Percentiles rank a stretch among this genome's conserved stretches.
Conservation (phyloP, 2,888 invertebrate species). For the Philereme transversata region DNA sequence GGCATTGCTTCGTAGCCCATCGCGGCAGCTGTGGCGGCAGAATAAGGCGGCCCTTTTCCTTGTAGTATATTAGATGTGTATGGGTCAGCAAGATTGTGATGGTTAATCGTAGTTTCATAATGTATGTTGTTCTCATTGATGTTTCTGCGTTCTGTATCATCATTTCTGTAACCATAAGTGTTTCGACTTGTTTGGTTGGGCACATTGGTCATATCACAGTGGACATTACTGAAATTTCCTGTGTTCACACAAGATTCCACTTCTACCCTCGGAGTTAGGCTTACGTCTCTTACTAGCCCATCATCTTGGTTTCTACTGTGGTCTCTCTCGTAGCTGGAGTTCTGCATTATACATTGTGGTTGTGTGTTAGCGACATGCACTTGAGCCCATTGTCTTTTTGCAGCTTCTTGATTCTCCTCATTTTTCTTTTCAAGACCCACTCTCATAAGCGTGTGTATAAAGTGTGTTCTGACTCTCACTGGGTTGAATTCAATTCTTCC, state of each 20-base stretch:
- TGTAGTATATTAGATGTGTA: constrained; percentile 75
- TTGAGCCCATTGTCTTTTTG: constrained; percentile 77
- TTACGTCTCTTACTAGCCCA: constrained; percentile 80
- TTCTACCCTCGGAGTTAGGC: constrained; percentile 81
- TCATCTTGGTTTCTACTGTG: constrained; percentile 67
- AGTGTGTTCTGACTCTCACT: constrained; percentile 96
- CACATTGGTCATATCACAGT: constrained; percentile 83
- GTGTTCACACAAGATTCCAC: constrained; percentile 86
- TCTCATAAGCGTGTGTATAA: constrained; percentile 98
- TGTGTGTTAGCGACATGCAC: constrained; percentile 60
- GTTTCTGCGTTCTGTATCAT: constrained; percentile 73
- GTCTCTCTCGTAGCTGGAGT: constrained; percentile 67
- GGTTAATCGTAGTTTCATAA: constrained; percentile 72
- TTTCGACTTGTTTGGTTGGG: constrained; percentile 49
- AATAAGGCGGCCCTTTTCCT: constrained; percentile 72
- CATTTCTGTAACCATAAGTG: constrained; percentile 68
- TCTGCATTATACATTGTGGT: constrained; percentile 54
- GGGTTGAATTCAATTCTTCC: constrained; percentile 99
- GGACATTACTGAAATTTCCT: constrained; percentile 87
- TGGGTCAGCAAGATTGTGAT: constrained; percentile 67
- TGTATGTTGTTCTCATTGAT: constrained; percentile 63
- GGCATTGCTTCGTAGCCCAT: constrained; percentile 66
- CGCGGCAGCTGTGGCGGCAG: constrained; percentile 45
- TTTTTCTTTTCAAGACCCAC: constrained; percentile 94
- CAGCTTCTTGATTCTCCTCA: constrained; percentile 81